Base-by-base conservation (phyloP, 2,888 invertebrate genomes). In the Stegana nigrithorax region DNA sequence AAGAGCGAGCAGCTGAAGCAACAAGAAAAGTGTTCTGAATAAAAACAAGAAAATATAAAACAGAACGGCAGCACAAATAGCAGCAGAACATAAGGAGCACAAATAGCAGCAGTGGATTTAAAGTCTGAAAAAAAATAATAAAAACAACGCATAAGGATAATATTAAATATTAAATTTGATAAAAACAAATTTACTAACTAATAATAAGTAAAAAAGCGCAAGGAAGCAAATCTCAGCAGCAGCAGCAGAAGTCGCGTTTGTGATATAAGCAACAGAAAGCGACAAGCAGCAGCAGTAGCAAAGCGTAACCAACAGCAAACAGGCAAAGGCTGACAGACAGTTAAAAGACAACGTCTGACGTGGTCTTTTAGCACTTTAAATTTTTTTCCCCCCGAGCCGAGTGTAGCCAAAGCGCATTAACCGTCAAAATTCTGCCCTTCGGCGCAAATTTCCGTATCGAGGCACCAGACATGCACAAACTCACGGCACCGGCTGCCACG, bases 401-500 rank as follows among this genome's bases (percentile, higher is more conserved):
- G n/a, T n/a, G 64, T 63, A 63, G 53, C 53, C 53, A 55, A 55
- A 55, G 53, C 32, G 53, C 50, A 23, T 23, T 21, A 63, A 64
- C 63, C 71, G 70, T 74, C 82, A 82, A 81, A 73, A 82, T 82
- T 82, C 81, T 82, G 67, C 80, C 82, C 74, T 81, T 82, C 60
- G 75, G 75, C 72, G 81, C 81, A 65, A 82, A 82, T 67, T 82
- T 81, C 68, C 82, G 82, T 77, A 74, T 82, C 67, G 75, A 76
- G 75, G 73, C 82, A 75, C 74, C 81, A 70, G 75, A 76, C 67
- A 83, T 84, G 84, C 84, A 84, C 66, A 84, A 84, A 67, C 83
- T 84, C 74, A 73, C 75, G 60, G 73, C 82, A 67, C 85, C 84
- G 42, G 73, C 82, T 64, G 81, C 81, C 68, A 74, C 82, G 77